Base-by-base conservation (phyloP, 2,113 vertebrate species). In the Dipodomys ordii region DNA sequence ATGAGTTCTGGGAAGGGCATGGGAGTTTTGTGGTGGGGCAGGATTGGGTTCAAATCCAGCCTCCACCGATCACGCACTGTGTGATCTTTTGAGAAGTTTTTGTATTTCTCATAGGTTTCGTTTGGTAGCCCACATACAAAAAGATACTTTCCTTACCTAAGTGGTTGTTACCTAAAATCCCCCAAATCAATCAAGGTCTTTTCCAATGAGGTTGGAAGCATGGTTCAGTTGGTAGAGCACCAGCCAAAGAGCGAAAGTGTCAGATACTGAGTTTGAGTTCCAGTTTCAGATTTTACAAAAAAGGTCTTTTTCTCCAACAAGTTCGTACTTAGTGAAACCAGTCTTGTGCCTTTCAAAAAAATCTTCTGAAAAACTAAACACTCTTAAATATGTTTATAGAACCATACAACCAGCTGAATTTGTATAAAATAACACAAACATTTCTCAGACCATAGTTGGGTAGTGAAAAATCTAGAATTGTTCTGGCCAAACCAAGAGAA, bases 401-500 rank as follows among this genome's bases (percentile, higher is more conserved):
- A 83, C 30, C 5, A 30, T 64, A 39, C 27, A 92, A 78, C 60
- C 46, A 85, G 28, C 11, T 71, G 91, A 39, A 88, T 82, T 87
- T 82, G 67, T 53, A 69, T 46, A 91, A 91, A 90, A 83, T 88
- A 79, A 72, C 67, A 62, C 23, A 80, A 96, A 28, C 4, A n/a
- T 65, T 88, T 71, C 49, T 80, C 27, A 91, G 64, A 73, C 57
- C 10, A 65, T 39, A 69, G 28, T 8, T 74, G 78, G 69, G 12
- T 7, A 85, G 20, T 71, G 60, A 88, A 81, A 92, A 82, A 71
- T 57, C 19, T 35, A 93, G 35, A 23, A 39, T 23, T 68, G 1
- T 90, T 84, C 27, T 79, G 65, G 83, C 22, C n/a, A 92, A 94
- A 82, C 39, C 15, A 92, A 74, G 80, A 74, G n/a, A 80, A 84